These are phyloP conservation scores for Tupiocoris notatus DNA, from an alignment of 2,888 invertebrate species.

Conservation along the genomic window DNA sequence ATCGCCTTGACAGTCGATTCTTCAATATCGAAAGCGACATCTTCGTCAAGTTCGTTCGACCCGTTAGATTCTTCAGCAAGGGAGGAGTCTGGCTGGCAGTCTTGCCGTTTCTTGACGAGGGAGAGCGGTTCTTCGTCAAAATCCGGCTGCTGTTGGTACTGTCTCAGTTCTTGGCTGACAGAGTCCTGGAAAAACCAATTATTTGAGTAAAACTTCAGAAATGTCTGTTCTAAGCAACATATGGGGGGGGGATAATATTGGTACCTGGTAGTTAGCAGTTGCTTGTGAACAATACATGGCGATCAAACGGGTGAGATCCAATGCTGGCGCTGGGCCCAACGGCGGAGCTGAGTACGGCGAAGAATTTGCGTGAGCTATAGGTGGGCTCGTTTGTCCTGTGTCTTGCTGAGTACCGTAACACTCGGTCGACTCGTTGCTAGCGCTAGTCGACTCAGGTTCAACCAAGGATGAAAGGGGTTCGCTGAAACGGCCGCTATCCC, in stretches of 20 bases:
- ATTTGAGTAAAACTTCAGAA: too few species aligned
- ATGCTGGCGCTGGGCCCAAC: neutral
- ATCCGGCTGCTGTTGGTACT: neutral
- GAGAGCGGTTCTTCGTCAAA: slow-evolving; percentile 18
- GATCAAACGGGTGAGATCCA: slow-evolving; percentile 22
- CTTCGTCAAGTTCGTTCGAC: neutral
- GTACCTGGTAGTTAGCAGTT: neutral
- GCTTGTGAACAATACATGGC: slow-evolving; percentile 24
- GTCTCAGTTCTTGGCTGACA: neutral
- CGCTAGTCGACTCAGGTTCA: slow-evolving; percentile 9
- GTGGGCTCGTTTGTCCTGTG: slow-evolving; percentile 4
- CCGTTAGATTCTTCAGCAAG: slow-evolving; percentile 1
- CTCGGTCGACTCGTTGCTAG: slow-evolving; percentile 6
- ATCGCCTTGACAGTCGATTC: slow-evolving; percentile 21
- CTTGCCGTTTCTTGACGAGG: slow-evolving; percentile 13
- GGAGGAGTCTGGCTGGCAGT: slow-evolving; percentile 9
- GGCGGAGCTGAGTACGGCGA: neutral
- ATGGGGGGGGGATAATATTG: too few species aligned
- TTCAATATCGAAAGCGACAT: neutral
- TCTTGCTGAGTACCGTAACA: neutral
- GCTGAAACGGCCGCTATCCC: neutral
- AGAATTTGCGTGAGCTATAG: slow-evolving; percentile 21
- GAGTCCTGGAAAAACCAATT: neutral
- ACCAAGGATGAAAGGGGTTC: slow-evolving; percentile 11
- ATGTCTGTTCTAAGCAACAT: too few species aligned